These are phyloP conservation scores for Coregonus suidteri DNA, from an alignment of 2,797 vertebrate species.

Conservation along the genomic window DNA sequence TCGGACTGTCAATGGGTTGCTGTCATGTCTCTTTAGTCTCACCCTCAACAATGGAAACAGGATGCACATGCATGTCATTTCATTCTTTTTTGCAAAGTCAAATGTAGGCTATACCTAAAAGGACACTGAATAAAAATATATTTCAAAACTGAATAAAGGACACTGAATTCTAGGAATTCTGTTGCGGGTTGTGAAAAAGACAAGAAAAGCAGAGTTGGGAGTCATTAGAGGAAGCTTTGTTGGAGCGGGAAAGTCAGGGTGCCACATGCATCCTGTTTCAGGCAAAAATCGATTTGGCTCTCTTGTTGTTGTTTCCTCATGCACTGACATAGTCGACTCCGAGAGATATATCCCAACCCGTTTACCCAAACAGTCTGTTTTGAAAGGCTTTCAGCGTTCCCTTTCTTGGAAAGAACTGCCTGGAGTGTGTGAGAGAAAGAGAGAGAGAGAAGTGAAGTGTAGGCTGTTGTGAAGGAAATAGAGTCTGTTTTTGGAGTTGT, in stretches of 20 bases:
- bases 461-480: too few species aligned
- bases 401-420: too few species aligned
- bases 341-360: not conserved
- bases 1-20: too few species aligned
- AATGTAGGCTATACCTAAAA: too few species aligned
- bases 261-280: not conserved
- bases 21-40: too few species aligned
- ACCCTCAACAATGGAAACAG: not conserved
- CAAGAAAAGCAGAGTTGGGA: not conserved
- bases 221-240: not conserved
- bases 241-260: not conserved
- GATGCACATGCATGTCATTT: not conserved
- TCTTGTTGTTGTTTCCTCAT: not conserved
- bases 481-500: too few species aligned
- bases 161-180: not conserved
- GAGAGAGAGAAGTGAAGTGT: too few species aligned
- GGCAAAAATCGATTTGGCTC: not conserved
- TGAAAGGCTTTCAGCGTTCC: too few species aligned
- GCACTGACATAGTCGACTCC: not conserved
- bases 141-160: not conserved
- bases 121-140: too few species aligned
- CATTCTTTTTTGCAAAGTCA: not conserved
- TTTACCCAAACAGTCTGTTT: too few species aligned
- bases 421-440: too few species aligned
- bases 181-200: not conserved